phyloP scores from a whole-genome alignment of 2,888 invertebrate species.

The Pomacea canaliculata region DNA sequence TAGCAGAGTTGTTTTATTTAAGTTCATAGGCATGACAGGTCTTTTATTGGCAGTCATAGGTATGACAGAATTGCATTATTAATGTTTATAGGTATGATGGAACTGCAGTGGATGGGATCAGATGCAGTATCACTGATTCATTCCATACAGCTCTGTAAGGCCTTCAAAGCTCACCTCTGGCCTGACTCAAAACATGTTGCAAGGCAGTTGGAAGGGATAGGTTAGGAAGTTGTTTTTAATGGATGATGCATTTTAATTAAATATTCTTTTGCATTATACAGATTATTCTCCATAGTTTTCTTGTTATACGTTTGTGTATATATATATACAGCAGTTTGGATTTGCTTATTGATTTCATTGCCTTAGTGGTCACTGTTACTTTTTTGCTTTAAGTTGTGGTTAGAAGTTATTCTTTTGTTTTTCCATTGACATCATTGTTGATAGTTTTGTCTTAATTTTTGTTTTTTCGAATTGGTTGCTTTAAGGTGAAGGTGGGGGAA shows the following conservation, averaged over 20 bases:
- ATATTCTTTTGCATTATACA: not conserved
- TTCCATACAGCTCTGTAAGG: conserved; percentile 78
- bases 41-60: too few species aligned
- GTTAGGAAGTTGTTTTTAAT: conserved; percentile 39
- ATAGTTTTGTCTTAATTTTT: too few species aligned
- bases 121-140: conserved; percentile 73
- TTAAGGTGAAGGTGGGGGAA: too few species aligned
- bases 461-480: too few species aligned
- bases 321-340: not conserved
- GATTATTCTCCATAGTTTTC: not conserved
- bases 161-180: conserved; percentile 80
- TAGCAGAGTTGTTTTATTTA: too few species aligned
- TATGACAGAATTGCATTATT: too few species aligned
- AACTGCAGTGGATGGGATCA: conserved; percentile 71
- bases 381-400: too few species aligned
- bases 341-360: not conserved
- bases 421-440: too few species aligned
- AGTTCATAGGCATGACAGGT: too few species aligned
- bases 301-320: not conserved
- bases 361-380: too few species aligned
- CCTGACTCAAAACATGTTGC: conserved; percentile 80
- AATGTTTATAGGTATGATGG: conserved; percentile 63
- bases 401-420: too few species aligned
- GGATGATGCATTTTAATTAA: not conserved
- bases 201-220: conserved; percentile 80